Percentiles rank a stretch among this genome's conserved stretches.
Evolutionary conservation across 2,888 invertebrate genomes (phyloP).

Genomic region (Pseudanteris insignis): DNA sequence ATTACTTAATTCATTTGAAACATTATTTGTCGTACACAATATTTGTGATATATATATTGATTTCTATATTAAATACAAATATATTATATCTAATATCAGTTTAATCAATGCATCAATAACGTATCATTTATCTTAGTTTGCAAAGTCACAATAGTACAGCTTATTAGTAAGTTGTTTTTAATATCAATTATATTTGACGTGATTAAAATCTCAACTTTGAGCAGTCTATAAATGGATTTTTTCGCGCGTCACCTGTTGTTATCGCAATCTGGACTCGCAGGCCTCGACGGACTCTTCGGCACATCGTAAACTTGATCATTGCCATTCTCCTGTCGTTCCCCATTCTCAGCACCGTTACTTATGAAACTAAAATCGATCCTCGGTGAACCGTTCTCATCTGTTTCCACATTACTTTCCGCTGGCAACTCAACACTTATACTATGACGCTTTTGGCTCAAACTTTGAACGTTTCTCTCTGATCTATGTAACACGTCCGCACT

Average conservation of each 20-base stretch:
- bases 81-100: too few species aligned
- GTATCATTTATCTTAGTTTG: too few species aligned
- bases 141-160: too few species aligned
- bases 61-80: too few species aligned
- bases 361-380: conserved; percentile 61
- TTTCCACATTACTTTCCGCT: conserved; percentile 53
- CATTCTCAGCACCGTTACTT: conserved; percentile 18
- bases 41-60: too few species aligned
- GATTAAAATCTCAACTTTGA: too few species aligned
- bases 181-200: too few species aligned
- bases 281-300: conserved; percentile 27
- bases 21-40: too few species aligned
- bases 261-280: conserved; percentile 10
- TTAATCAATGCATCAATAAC: too few species aligned
- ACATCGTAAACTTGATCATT: conserved; percentile 40
- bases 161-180: too few species aligned
- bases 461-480: conserved; percentile 13
- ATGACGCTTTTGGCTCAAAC: conserved; percentile 46
- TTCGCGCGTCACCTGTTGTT: conserved; percentile 24
- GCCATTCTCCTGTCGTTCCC: conserved; percentile 15
- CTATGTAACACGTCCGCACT: conserved; percentile 42
- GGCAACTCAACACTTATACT: conserved; percentile 58
- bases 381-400: conserved; percentile 56
- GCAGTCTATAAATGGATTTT: too few species aligned
- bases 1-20: too few species aligned